Percentiles rank a stretch among this genome's conserved stretches.
Conservation (phyloP, 35 echinoderm and acorn worm species). For the Antedon bifida region DNA sequence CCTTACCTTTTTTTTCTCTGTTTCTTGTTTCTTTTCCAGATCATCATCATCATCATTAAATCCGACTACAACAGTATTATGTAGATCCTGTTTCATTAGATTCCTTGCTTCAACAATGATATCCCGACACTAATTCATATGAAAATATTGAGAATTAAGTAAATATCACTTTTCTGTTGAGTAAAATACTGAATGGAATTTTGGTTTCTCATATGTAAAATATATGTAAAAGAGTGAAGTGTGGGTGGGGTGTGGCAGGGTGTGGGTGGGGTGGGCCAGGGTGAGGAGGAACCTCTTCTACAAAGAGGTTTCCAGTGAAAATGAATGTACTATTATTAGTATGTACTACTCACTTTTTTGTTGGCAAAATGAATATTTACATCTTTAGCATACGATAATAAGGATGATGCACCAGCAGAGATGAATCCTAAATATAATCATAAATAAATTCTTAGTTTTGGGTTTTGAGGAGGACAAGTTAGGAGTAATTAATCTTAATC, state of each 20-base stretch:
- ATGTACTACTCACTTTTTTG: conserved; percentile 35
- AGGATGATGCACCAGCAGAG: conserved; percentile 4
- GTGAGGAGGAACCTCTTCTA: too few species aligned
- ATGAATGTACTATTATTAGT: too few species aligned
- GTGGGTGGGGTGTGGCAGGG: too few species aligned
- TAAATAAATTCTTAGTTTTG: neutral
- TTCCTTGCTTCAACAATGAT: conserved; percentile 52
- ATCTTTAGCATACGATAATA: conserved; percentile 50
- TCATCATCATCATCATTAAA: neutral
- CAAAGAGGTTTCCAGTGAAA: too few species aligned
- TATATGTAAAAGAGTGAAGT: too few species aligned
- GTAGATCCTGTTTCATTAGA: conserved; percentile 76
- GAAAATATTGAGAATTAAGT: too few species aligned
- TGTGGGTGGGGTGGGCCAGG: too few species aligned
- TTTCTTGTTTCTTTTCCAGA: conserved; percentile 9
- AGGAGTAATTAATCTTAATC: too few species aligned
- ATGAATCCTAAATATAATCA: conserved; percentile 45
- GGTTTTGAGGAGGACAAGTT: neutral
- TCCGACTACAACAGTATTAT: conserved; percentile 60
- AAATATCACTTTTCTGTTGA: neutral
- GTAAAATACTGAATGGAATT: neutral
- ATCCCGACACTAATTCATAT: conserved; percentile 59
- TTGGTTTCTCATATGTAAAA: too few species aligned
- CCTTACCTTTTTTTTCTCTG: conserved; percentile 17
- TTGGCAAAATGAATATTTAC: conserved; percentile 81